phyloP scores from a whole-genome alignment of 2,113 vertebrate genomes.

The Casuarius casuarius region DNA sequence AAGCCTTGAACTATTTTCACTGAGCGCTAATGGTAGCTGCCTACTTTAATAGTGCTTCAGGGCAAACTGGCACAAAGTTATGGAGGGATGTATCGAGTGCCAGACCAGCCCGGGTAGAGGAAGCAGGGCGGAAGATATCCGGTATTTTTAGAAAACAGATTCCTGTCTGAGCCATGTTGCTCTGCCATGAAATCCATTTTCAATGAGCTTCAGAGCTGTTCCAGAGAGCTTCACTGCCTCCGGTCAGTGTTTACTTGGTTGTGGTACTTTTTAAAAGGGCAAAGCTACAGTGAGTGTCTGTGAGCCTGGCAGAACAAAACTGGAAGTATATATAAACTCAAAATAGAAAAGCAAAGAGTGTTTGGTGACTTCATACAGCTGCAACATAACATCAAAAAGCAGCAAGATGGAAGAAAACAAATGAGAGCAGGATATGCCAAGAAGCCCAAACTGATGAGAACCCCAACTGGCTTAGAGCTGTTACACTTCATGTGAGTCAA shows the following conservation, averaged over 20 bases:
- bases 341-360: not conserved
- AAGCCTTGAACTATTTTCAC: not conserved
- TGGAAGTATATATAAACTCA: not conserved
- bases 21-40: not conserved
- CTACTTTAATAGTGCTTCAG: not conserved
- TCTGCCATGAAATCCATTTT: not conserved
- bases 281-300: not conserved
- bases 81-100: not conserved
- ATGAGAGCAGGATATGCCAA: not conserved
- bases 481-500: not conserved
- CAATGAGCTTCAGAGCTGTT: not conserved
- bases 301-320: not conserved
- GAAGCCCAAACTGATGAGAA: not conserved
- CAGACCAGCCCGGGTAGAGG: not conserved
- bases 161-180: not conserved
- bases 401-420: not conserved
- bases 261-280: not conserved
- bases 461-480: not conserved
- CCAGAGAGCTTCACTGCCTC: not conserved
- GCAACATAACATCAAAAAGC: not conserved
- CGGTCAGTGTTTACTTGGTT: not conserved
- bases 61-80: not conserved
- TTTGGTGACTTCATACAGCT: not conserved
- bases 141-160: slow-evolving; percentile 21
- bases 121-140: not conserved